Evolutionary conservation across 2,113 vertebrate genomes (phyloP), one percentile per base, ranked within the genome.

Genomic region (Rhipidura dahli): DNA sequence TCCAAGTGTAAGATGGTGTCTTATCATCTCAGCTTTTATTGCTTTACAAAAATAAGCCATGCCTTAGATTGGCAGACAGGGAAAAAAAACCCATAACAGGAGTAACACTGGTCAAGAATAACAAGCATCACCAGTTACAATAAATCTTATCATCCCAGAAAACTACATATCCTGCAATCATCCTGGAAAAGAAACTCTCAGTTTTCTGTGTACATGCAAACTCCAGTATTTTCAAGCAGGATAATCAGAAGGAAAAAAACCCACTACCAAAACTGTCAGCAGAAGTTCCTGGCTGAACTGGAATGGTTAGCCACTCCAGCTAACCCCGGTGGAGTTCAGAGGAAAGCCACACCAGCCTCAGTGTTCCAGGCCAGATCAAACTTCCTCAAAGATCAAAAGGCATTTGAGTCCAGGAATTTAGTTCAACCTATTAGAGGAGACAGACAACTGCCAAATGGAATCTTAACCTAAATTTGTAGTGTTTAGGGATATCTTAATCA

Each of bases 371-470:
- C 14, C 87, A 83, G n/a, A 77, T 65, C 45, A 11, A 0, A 65
- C 93, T 94, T 93, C 90, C 87, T 66, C 63, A 44, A n/a, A 90
- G 90, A 94, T 56, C 82, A 93, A 77, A 90, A 93, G 83, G 51
- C 60, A 78, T 77, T 45, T 35, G 30, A 86, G 68, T 47, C 35
- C 71, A 80, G 66, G 39, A 71, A 81, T 86, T 83, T 17, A 83
- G 71, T 51, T 66, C 54, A 94, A 24, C 39, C 51, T 70, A 20
- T 81, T 57, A 88, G 56, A 89, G 71, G 57, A 92, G 75, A 69
- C 40, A 54, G 66, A 82, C 56, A 94, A 71, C 42, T 71, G 59
- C 75, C n/a, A 85, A 89, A 23, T 33, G 28, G 23, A 80, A 95
- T 61, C 22, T 85, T 61, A 60, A 85, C 51, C 70, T 85, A 76